These are phyloP conservation scores for Zaprionus vittiger DNA, from an alignment of 1,140 invertebrate genomes.

Conservation along the genomic window DNA sequence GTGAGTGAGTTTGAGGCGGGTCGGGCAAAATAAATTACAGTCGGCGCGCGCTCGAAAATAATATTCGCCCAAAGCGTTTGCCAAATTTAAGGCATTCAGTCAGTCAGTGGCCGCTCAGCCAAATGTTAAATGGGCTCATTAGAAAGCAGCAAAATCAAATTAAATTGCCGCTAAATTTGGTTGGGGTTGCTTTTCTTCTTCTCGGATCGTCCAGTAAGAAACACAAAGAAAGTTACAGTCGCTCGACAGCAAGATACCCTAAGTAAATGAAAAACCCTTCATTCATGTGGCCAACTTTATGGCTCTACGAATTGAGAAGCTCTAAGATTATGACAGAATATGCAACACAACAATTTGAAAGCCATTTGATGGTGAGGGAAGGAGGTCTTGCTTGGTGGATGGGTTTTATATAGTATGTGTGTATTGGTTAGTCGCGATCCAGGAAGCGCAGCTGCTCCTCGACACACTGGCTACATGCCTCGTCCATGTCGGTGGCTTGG, in stretches of 20 bases:
- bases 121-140: slow-evolving; percentile 74
- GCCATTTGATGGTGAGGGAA: neutral
- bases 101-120: slow-evolving; percentile 28
- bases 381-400: neutral
- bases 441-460: slow-evolving; percentile 50
- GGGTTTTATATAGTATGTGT: neutral
- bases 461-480: slow-evolving; percentile 34
- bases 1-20: neutral
- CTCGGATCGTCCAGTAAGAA: neutral
- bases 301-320: neutral
- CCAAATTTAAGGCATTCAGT: slow-evolving; percentile 18
- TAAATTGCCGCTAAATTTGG: slow-evolving; percentile 42
- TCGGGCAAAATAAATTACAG: slow-evolving; percentile 59
- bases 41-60: slow-evolving; percentile 33
- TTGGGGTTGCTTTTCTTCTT: neutral
- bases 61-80: slow-evolving; percentile 21
- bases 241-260: neutral
- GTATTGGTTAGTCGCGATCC: slow-evolving; percentile 39
- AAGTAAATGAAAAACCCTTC: neutral
- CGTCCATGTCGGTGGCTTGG: slow-evolving; percentile 59
- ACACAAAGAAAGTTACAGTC: neutral
- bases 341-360: slow-evolving; percentile 32
- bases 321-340: slow-evolving; percentile 7
- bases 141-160: slow-evolving; percentile 59
- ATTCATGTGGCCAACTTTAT: slow-evolving; percentile 6